Conservation (phyloP, 2,113 vertebrate species). For the Bos javanicus region DNA sequence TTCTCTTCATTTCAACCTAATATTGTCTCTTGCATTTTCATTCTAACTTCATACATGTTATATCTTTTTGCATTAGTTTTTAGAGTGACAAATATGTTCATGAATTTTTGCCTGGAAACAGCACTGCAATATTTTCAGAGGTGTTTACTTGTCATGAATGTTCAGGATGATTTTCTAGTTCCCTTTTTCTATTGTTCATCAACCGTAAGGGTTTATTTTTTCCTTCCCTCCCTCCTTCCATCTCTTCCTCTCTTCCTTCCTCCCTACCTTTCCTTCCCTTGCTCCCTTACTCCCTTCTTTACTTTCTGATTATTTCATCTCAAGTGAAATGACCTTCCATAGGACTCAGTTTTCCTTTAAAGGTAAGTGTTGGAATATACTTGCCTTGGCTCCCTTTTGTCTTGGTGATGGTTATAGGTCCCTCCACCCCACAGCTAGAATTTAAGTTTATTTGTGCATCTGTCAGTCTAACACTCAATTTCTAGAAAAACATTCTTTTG, state of each 20-base stretch:
- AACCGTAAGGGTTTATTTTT: background rate
- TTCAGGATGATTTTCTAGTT: background rate
- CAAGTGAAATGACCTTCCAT: background rate
- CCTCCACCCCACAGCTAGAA: background rate
- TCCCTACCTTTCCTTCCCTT: background rate
- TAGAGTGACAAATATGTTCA: background rate
- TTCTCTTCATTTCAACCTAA: background rate
- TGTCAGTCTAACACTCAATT: background rate
- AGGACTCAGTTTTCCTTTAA: background rate
- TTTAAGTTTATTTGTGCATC: background rate
- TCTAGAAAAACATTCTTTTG: background rate
- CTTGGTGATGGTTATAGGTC: background rate
- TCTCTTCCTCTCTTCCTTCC: background rate
- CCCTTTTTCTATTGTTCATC: background rate
- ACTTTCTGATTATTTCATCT: background rate
- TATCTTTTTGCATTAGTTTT: background rate
- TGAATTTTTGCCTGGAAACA: background rate
- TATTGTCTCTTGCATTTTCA: background rate
- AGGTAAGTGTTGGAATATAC: background rate
- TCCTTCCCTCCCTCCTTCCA: background rate
- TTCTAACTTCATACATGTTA: background rate
- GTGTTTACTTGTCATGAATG: background rate
- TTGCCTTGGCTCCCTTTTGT: background rate
- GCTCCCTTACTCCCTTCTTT: background rate
- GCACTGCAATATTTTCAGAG: background rate